phyloP scores from a whole-genome alignment of 2,113 vertebrate genomes.

The Myxocyprinus asiaticus region DNA sequence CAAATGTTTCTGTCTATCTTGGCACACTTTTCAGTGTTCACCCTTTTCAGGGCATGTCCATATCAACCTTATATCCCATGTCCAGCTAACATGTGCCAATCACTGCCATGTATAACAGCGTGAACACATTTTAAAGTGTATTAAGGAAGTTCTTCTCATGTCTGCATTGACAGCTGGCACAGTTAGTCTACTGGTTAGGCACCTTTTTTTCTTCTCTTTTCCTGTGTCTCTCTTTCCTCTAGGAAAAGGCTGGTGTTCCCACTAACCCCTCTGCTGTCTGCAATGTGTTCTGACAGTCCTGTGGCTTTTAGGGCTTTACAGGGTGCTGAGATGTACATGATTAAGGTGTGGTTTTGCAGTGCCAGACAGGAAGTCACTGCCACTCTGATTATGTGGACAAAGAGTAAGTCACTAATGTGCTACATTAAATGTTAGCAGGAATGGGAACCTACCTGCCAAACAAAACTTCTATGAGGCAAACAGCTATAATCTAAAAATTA shows the following conservation, averaged over 20 bases:
- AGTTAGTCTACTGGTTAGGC: neutral
- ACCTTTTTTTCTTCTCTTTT: neutral
- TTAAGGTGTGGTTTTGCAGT: conserved; percentile 47
- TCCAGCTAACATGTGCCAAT: neutral
- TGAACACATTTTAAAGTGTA: neutral
- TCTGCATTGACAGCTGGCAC: neutral
- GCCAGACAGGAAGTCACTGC: conserved; percentile 25
- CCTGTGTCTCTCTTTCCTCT: conserved; percentile 14
- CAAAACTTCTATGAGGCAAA: too few relatives aligned
- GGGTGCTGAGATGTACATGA: conserved; percentile 66
- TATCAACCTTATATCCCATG: too few relatives aligned
- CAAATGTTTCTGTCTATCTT: too few relatives aligned
- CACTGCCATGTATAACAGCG: conserved; percentile 1
- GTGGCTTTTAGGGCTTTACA: conserved; percentile 54
- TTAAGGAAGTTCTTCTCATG: neutral
- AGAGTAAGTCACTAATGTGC: conserved; percentile 14
- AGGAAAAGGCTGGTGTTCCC: conserved; percentile 30
- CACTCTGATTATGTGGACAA: conserved; percentile 45
- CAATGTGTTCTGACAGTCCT: conserved; percentile 64
- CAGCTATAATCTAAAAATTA: too few relatives aligned
- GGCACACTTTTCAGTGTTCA: too few relatives aligned
- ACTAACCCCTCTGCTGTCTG: conserved; percentile 53
- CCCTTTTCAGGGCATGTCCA: neutral
- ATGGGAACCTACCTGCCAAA: neutral
- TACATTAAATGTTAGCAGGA: neutral